Conservation (phyloP, 2,113 vertebrate species). For the Megaceryle torquata region DNA sequence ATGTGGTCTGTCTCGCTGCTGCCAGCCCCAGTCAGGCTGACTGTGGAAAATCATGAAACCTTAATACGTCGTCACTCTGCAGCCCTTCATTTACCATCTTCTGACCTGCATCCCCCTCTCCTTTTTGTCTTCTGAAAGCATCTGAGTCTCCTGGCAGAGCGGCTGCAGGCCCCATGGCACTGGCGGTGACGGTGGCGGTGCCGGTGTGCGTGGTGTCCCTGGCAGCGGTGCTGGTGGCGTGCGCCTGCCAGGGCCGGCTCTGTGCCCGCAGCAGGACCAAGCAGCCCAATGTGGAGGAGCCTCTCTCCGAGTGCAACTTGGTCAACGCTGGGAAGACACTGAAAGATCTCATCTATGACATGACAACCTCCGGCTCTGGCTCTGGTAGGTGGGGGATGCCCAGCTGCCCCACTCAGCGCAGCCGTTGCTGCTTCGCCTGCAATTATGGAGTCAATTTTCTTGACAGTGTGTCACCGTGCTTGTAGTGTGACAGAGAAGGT, state of each 20-base stretch:
- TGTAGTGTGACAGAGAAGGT: fast-evolving
- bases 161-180: conserved; percentile 64
- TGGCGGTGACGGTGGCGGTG: conserved; percentile 76
- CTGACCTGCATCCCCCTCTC: fast-evolving
- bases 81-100: neutral
- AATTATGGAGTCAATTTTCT: fast-evolving
- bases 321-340: conserved; percentile 84
- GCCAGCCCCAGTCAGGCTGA: fast-evolving
- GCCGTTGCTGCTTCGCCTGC: neutral
- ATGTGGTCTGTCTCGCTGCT: fast-evolving
- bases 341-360: conserved; percentile 90
- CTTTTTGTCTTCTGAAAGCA: neutral
- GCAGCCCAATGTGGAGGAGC: conserved; percentile 83
- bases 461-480: neutral
- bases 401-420: fast-evolving
- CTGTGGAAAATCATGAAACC: fast-evolving
- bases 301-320: conserved; percentile 81
- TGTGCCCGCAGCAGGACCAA: conserved; percentile 71
- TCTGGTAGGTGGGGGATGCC: conserved; percentile 79
- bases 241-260: conserved; percentile 68
- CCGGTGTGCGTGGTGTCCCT: conserved; percentile 79
- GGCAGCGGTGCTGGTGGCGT: conserved; percentile 69
- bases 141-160: conserved; percentile 59
- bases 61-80: fast-evolving
- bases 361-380: conserved; percentile 92